Base-by-base conservation (phyloP, 2,797 vertebrate genomes). In the Mycteria americana region DNA sequence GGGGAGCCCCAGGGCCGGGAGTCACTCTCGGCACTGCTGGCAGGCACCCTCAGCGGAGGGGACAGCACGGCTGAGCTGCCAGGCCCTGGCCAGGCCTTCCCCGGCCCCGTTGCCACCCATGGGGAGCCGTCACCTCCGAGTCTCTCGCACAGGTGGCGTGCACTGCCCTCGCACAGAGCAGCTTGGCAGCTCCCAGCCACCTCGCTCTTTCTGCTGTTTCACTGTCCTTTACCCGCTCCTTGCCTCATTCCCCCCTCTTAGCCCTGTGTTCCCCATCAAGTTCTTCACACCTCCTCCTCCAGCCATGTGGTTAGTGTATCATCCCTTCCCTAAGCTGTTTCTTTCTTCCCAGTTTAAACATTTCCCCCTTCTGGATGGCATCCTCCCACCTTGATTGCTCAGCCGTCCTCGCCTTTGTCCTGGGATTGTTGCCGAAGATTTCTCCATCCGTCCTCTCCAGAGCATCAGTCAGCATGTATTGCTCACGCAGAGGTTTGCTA, bases 261-360 rank as follows among this genome's bases (percentile, higher is more conserved):
- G 18, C 48, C 51, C 84, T 37, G 68, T 33, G 60, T 83, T 95
- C 93, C 75, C 80, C 85, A 85, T 75, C 65, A 69, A n/a, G 79
- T 41, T 25, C 79, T 70, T 92, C 90, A 80, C 93, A 88, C 80
- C 88, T 95, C 69, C 91, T 89, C 56, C 78, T 91, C 78, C 60
- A 80, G 45, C 88, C 92, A 73, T 43, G 62, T 78, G 76, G 56
- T 64, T 83, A 70, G 68, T 0, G 0, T 33, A 67, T 92, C 89
- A 80, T 37, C 65, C 65, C 65, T 67, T 57, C 68, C 63, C 59
- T 24, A 43, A 54, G 3, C 24, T 23, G 4, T 18, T 50, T 41
- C 88, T 86, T 86, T 78, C 43, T 63, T 82, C 77, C 12, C 39
- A 17, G 62, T 19, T 81, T 60, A 68, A 88, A 46, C 37, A 10